phyloP scores from a whole-genome alignment of 2,888 invertebrate genomes.

The Sphaerophoria taeniata region DNA sequence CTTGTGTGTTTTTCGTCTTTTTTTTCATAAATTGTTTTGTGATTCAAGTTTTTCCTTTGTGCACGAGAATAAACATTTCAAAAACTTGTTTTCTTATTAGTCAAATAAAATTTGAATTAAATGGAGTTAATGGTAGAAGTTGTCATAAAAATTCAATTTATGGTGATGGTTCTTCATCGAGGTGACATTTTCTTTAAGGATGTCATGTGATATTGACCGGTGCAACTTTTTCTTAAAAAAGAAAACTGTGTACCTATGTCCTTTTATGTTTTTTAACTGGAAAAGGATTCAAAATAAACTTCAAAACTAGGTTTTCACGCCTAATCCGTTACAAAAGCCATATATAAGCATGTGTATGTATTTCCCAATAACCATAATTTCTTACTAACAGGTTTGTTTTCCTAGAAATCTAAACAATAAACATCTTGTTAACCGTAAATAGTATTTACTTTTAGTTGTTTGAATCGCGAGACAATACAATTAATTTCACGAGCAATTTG shows the following conservation, averaged over 20 bases:
- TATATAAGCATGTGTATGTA: background rate
- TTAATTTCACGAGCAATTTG: constrained; percentile 9
- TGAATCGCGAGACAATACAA: background rate
- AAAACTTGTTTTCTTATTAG: background rate
- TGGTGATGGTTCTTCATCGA: background rate
- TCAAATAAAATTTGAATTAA: no score
- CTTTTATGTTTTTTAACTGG: no score
- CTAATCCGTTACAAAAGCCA: constrained; percentile 6
- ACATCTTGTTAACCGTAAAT: no score
- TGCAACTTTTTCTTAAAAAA: no score
- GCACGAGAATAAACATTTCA: background rate
- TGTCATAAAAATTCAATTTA: background rate
- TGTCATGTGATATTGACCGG: no score
- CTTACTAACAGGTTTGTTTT: constrained; percentile 10
- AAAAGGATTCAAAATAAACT: background rate
- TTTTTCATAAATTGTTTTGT: background rate
- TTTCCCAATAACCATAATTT: background rate
- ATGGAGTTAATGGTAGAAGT: no score
- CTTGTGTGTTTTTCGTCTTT: background rate
- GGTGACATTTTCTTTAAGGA: no score
- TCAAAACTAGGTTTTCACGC: background rate
- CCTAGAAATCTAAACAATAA: background rate
- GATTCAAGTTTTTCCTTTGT: background rate
- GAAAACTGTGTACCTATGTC: no score
- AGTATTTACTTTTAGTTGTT: background rate